Conservation (phyloP, 2,113 vertebrate species). For the Notothenia coriiceps region DNA sequence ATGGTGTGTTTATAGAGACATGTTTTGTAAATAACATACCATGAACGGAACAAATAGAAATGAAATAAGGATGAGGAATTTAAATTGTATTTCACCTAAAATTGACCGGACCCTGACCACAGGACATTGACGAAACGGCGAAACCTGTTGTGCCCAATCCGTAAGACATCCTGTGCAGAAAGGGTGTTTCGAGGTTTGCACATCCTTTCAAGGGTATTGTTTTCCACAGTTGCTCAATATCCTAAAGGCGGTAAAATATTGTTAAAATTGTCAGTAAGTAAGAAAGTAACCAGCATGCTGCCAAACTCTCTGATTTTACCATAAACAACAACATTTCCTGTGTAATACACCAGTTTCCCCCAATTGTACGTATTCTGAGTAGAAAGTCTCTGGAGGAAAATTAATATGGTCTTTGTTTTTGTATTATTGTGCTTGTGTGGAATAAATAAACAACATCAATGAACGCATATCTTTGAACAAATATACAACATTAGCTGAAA, state of each 20-base stretch:
- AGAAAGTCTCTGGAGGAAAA: slow-evolving; percentile 73
- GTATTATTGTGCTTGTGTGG: slow-evolving; percentile 10
- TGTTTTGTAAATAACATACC: too few relatives aligned
- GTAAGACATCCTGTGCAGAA: slow-evolving; percentile 12
- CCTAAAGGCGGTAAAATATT: slow-evolving; percentile 29
- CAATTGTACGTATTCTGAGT: slow-evolving; percentile 67
- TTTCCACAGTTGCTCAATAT: slow-evolving; percentile 47
- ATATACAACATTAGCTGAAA: slow-evolving; percentile 15
- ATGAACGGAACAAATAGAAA: too few relatives aligned
- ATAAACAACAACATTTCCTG: slow-evolving; percentile 78
- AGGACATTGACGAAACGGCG: neutral
- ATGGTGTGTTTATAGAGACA: too few relatives aligned
- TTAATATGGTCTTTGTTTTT: slow-evolving; percentile 56
- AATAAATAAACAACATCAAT: slow-evolving; percentile 34
- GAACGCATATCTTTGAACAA: slow-evolving; percentile 2
- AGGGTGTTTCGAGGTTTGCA: neutral
- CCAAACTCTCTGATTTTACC: slow-evolving; percentile 47
- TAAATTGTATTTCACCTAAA: neutral
- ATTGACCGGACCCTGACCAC: slow-evolving; percentile 1
- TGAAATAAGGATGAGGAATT: neutral
- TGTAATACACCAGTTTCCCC: slow-evolving; percentile 68
- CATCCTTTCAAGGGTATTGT: slow-evolving; percentile 57
- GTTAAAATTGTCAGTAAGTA: slow-evolving; percentile 29
- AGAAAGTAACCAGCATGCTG: slow-evolving; percentile 40
- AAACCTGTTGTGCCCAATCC: slow-evolving; percentile 25